Evolutionary conservation across 2,797 vertebrate genomes (phyloP).

Genomic region (Onychomys torridus): DNA sequence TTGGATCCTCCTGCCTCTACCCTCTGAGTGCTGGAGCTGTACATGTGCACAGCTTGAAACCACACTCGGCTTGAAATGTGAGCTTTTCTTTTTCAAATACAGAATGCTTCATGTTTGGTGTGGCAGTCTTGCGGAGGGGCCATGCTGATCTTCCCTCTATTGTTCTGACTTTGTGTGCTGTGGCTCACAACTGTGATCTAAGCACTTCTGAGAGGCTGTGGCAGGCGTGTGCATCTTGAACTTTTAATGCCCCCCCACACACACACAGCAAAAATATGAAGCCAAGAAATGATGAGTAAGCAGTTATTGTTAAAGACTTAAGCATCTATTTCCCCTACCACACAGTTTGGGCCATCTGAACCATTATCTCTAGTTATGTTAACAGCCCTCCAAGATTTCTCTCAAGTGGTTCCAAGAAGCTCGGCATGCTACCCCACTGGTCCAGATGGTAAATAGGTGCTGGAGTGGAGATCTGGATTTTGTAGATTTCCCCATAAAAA

Average conservation of each 20-base stretch:
- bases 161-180: neutral
- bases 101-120: neutral
- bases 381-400: neutral
- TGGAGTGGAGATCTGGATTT: neutral
- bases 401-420: neutral
- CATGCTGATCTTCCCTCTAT: neutral
- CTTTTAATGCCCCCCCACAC: neutral
- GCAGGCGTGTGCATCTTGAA: neutral
- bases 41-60: neutral
- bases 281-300: neutral
- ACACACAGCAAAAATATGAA: neutral
- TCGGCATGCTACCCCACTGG: neutral
- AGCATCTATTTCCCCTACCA: neutral
- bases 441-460: too few relatives aligned
- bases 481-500: neutral
- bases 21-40: neutral
- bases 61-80: neutral
- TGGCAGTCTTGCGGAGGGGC: too few relatives aligned
- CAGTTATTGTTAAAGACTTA: neutral
- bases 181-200: neutral
- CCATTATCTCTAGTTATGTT: neutral
- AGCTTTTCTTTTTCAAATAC: neutral
- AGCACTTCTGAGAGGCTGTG: neutral
- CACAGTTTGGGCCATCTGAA: neutral
- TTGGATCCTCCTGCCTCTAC: neutral